Percentiles rank a stretch among this genome's conserved stretches.
Conservation (phyloP, 2,888 invertebrate species). For the Agapetus fuscipes region DNA sequence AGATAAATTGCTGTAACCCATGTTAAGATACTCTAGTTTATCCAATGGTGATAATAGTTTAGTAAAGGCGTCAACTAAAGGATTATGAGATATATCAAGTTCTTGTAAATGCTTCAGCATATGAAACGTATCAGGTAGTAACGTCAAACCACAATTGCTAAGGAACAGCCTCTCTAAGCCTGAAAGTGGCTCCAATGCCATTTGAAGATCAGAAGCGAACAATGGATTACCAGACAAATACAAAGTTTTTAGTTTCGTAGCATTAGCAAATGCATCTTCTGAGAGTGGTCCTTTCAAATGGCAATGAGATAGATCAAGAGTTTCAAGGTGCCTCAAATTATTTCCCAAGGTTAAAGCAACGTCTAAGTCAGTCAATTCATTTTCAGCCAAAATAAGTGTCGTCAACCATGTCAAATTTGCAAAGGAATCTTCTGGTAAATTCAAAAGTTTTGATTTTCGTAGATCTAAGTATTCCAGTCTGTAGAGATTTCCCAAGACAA, state of each 20-base stretch:
- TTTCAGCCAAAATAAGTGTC: conserved; percentile 53
- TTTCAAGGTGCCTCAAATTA: conserved; percentile 53
- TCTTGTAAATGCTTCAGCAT: conserved; percentile 55
- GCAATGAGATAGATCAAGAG: conserved; percentile 59
- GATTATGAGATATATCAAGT: conserved; percentile 61
- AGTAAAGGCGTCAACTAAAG: conserved; percentile 57
- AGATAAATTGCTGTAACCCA: conserved; percentile 62
- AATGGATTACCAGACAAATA: conserved; percentile 59
- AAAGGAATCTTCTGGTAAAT: conserved; percentile 55
- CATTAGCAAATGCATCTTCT: conserved; percentile 58
- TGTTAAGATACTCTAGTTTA: conserved; percentile 57
- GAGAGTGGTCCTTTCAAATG: conserved; percentile 55
- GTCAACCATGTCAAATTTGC: conserved; percentile 54
- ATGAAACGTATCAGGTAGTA: conserved; percentile 56
- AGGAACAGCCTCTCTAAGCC: conserved; percentile 56
- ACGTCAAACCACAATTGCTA: conserved; percentile 55
- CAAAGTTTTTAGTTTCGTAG: conserved; percentile 53
- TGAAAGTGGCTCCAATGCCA: conserved; percentile 53
- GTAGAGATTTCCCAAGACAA: conserved; percentile 47
- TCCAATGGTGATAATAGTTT: conserved; percentile 53
- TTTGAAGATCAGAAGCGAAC: conserved; percentile 56
- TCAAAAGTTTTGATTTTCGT: conserved; percentile 48
- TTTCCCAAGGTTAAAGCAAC: conserved; percentile 54
- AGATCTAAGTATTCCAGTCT: conserved; percentile 56
- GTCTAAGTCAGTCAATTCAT: conserved; percentile 54